phyloP scores from a whole-genome alignment of 2,888 invertebrate genomes.

The Amiota minor region DNA sequence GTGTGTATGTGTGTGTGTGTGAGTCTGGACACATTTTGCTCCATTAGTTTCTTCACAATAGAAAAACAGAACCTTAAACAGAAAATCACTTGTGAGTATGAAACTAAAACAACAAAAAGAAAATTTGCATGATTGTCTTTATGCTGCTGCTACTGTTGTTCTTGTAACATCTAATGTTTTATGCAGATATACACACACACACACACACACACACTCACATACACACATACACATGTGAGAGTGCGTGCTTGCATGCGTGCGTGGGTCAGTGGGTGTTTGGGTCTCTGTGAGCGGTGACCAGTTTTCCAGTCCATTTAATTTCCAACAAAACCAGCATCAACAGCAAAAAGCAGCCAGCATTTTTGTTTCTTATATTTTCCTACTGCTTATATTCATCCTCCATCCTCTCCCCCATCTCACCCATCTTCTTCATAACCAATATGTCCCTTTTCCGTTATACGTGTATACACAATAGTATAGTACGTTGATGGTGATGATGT shows the following conservation, averaged over 20 bases:
- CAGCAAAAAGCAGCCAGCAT: constrained; percentile 36
- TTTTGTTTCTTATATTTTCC: constrained; percentile 27
- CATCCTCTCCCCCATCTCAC: too few relatives aligned
- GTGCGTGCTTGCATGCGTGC: background rate
- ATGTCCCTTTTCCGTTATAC: too few relatives aligned
- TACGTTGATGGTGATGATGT: too few relatives aligned
- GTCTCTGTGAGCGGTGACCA: constrained; percentile 49
- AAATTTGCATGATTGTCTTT: constrained; percentile 64
- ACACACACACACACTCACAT: constrained; percentile 30
- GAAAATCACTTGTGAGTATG: background rate
- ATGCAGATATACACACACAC: constrained; percentile 47
- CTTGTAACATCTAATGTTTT: constrained; percentile 63
- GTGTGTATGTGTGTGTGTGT: constrained; percentile 30
- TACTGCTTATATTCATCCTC: too few relatives aligned
- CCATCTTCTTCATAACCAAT: too few relatives aligned
- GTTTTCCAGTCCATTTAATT: constrained; percentile 71
- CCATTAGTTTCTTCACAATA: constrained; percentile 60
- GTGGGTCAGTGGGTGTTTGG: constrained; percentile 33
- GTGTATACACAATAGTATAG: too few relatives aligned
- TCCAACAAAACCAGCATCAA: constrained; percentile 32
- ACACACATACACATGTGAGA: constrained; percentile 23
- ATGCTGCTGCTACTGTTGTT: constrained; percentile 41
- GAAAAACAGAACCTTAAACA: constrained; percentile 4
- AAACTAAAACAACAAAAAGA: constrained; percentile 30
- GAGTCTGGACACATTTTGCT: constrained; percentile 64